phyloP scores from a whole-genome alignment of 2,113 vertebrate genomes.

The cattle (Bos taurus) region DNA sequence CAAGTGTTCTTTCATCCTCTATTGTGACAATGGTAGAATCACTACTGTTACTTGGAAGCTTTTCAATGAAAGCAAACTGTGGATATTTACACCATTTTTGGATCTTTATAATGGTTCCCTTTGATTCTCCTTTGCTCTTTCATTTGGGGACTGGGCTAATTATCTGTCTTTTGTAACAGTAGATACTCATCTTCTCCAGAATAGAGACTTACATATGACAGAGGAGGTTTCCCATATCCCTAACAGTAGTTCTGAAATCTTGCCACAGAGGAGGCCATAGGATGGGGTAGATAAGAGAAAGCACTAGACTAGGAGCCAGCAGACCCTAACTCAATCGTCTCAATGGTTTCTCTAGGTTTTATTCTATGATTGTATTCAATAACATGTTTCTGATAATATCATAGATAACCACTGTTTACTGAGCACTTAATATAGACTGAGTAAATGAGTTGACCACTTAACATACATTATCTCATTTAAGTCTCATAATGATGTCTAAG shows the following conservation, averaged over 20 bases:
- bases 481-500: not conserved
- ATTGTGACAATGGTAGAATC: constrained; percentile 11
- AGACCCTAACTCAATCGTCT: not conserved
- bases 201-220: not conserved
- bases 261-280: not conserved
- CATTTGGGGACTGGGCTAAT: not conserved
- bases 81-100: constrained; percentile 37
- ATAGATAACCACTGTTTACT: not conserved
- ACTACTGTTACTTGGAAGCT: constrained; percentile 22
- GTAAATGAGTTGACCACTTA: not conserved
- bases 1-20: not conserved
- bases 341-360: not conserved
- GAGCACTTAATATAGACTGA: not conserved
- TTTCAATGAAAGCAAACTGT: constrained; percentile 42
- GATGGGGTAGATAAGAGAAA: not conserved
- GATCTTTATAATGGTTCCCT: constrained; percentile 40
- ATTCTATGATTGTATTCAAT: not conserved
- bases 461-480: not conserved
- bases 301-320: not conserved
- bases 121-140: constrained; percentile 49
- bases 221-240: not conserved
- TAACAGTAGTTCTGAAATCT: not conserved
- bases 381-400: not conserved
- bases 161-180: not conserved
- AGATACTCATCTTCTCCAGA: not conserved